Base-by-base conservation (phyloP, 2,888 invertebrate species). In the Cybosia mesomella region DNA sequence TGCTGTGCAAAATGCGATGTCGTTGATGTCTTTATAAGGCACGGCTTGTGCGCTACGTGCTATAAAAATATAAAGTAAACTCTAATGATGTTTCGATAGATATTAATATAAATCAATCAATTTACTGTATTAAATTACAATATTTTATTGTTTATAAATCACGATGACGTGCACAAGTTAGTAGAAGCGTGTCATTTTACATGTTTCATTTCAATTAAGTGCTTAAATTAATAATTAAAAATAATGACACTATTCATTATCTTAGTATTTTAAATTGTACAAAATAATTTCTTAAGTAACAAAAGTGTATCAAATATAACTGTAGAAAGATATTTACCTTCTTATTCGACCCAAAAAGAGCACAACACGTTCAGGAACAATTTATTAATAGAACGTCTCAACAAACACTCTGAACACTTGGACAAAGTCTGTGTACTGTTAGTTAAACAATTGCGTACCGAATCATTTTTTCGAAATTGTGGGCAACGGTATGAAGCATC, bases 291-390 rank as follows among this genome's bases (percentile, higher is more conserved):
- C 18, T 1, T 39, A 39, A 39, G n/a, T 49, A 49, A 32, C 77
- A 81, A 84, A 83, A 84, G 80, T 82, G 82, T 86, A 84, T 75
- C 77, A 68, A 80, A 78, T 76, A 75, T 86, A 86, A 86, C 86
- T 83, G 85, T 86, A 85, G 82, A 85, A 83, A 85, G 32, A 85
- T 85, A 87, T 85, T 87, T 89, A 91, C 91, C 91, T 90, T 87
- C 85, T 83, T 79, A 83, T 84, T 80, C 80, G 87, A 88, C 86
- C 86, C 83, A 83, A 88, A 85, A 89, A 86, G 72, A 79, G 75
- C 82, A 79, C 80, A 73, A 74, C 76, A 77, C 81, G 76, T 81
- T 77, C 81, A 77, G 81, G 75, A 78, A 63, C 66, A 85, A 80
- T 82, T 73, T 76, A 81, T 76, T 58, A 84, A 85, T 77, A 77